Evolutionary conservation across 2,888 invertebrate genomes (phyloP).

Genomic region (Caenorhabditis sulstoni): DNA sequence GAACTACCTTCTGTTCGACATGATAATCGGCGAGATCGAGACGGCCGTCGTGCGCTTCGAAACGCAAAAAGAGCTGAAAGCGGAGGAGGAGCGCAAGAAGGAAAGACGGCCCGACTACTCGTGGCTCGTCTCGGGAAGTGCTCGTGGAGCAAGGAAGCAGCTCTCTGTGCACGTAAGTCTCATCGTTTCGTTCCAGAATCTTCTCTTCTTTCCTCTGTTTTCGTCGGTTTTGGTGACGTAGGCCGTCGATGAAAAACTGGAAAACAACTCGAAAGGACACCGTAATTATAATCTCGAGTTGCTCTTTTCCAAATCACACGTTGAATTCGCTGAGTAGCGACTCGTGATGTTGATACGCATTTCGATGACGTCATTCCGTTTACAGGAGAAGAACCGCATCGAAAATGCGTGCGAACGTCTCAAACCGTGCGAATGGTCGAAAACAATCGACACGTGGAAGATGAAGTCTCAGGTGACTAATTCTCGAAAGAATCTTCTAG

Average conservation of each 20-base stretch:
- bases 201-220: neutral
- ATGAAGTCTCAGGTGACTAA: constrained; percentile 29
- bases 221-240: constrained; percentile 3
- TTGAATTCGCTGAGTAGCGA: too few species aligned
- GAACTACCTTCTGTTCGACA: constrained; percentile 42
- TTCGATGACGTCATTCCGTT: neutral
- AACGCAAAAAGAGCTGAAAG: constrained; percentile 34
- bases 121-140: constrained; percentile 46
- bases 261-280: neutral
- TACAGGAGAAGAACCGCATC: constrained; percentile 55
- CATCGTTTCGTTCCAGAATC: neutral
- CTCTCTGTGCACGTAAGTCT: constrained; percentile 33
- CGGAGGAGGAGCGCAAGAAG: constrained; percentile 24
- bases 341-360: too few species aligned
- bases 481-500: neutral
- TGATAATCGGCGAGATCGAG: constrained; percentile 56
- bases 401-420: constrained; percentile 61
- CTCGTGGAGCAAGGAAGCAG: constrained; percentile 24
- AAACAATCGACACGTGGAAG: constrained; percentile 57
- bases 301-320: too few species aligned
- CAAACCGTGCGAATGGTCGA: constrained; percentile 54
- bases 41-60: constrained; percentile 45
- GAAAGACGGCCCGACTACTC: constrained; percentile 57
- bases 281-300: neutral
- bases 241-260: neutral